A percentile compares a stretch with the other conserved stretches of the same genome.
phyloP scores from a whole-genome alignment of 2,888 invertebrate genomes.

The Folsomia manolachei region DNA sequence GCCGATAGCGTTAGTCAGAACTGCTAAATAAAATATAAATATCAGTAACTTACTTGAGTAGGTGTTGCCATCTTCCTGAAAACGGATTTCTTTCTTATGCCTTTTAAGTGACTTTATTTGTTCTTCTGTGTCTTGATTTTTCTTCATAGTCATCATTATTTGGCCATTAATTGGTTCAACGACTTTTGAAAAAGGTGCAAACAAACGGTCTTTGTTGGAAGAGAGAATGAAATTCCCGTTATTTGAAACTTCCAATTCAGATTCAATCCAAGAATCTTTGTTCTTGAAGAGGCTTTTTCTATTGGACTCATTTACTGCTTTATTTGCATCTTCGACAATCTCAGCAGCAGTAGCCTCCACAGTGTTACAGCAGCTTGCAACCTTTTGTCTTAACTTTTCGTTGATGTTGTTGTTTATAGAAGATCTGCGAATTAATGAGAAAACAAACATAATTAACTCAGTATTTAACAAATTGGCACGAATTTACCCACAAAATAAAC shows the following conservation, averaged over 20 bases:
- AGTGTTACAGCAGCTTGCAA: neutral
- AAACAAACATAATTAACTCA: neutral
- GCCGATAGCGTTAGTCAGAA: too few species aligned
- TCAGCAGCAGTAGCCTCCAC: too few species aligned
- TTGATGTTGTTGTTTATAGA: neutral
- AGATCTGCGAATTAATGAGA: neutral
- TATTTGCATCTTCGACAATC: neutral
- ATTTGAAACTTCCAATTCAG: neutral
- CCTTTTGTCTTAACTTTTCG: neutral
- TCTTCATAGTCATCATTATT: neutral
- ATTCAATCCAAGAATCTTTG: neutral
- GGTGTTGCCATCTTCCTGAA: neutral
- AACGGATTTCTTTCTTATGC: neutral
- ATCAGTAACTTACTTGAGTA: too few species aligned
- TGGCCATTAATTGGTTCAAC: conserved; percentile 37
- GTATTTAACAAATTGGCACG: neutral
- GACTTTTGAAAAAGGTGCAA: conserved; percentile 26
- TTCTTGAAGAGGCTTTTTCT: neutral
- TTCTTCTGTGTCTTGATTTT: neutral
- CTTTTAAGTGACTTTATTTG: neutral
- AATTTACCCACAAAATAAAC: neutral
- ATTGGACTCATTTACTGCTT: neutral
- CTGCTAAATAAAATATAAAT: too few species aligned
- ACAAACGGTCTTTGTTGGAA: conserved; percentile 2
- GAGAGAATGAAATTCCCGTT: neutral